Percentiles rank a stretch among this genome's conserved stretches.
phyloP scores from a whole-genome alignment of 1,140 invertebrate genomes.

The Lepidurus arcticus region DNA sequence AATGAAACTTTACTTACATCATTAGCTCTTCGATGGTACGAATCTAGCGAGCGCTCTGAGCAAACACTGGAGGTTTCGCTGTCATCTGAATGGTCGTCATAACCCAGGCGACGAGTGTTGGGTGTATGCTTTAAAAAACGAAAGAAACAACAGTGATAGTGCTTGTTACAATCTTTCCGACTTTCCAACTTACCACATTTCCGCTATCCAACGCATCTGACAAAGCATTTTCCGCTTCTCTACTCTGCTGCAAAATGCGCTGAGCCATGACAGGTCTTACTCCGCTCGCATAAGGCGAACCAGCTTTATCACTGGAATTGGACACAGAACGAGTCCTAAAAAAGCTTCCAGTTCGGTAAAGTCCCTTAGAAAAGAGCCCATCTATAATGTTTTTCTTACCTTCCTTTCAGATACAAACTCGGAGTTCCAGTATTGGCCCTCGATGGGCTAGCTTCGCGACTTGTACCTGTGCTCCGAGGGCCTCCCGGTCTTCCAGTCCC shows the following conservation, averaged over 20 bases:
- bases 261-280: slow-evolving; percentile 64
- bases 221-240: slow-evolving; percentile 78
- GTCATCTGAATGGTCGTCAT: slow-evolving; percentile 74
- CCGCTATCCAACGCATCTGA: slow-evolving; percentile 63
- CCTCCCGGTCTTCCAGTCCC: slow-evolving; percentile 50
- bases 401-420: slow-evolving; percentile 23
- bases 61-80: slow-evolving; percentile 93
- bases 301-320: slow-evolving; percentile 28
- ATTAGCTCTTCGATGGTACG: slow-evolving; percentile 61
- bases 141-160: slow-evolving; percentile 12
- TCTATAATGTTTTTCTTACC: neutral
- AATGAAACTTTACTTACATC: slow-evolving; percentile 60
- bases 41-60: slow-evolving; percentile 83
- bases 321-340: slow-evolving; percentile 27
- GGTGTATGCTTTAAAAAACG: slow-evolving; percentile 25
- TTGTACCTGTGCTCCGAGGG: slow-evolving; percentile 54
- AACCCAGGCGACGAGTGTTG: slow-evolving; percentile 37
- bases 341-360: too few species aligned
- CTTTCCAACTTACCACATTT: neutral
- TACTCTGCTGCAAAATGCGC: slow-evolving; percentile 74
- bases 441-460: slow-evolving; percentile 63
- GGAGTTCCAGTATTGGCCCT: slow-evolving; percentile 28
- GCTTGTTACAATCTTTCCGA: neutral
- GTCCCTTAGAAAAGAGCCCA: too few species aligned
- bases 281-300: neutral